These are phyloP conservation scores for Dolichopus griseipennis DNA, from an alignment of 2,888 invertebrate genomes.

Conservation along the genomic window DNA sequence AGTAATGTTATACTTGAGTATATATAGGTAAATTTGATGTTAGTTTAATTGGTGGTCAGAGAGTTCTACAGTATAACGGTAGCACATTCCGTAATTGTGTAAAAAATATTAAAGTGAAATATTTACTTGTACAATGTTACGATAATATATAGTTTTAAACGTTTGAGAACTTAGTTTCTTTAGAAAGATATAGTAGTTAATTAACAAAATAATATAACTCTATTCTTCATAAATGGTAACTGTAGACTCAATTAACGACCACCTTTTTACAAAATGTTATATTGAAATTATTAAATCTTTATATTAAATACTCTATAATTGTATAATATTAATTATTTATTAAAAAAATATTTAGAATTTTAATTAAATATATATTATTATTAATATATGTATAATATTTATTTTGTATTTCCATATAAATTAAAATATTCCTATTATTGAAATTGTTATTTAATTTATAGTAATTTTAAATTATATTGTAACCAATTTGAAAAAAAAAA, in stretches of 20 bases:
- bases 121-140: conserved; percentile 5
- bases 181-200: neutral
- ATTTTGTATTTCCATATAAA: too few species aligned
- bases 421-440: too few species aligned
- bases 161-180: neutral
- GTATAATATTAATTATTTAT: neutral
- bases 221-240: conserved; percentile 1
- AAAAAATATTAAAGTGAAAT: conserved; percentile 1
- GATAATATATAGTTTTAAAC: neutral
- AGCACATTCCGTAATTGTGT: conserved; percentile 3
- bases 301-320: too few species aligned
- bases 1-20: neutral
- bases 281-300: too few species aligned
- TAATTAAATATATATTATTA: too few species aligned
- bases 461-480: too few species aligned
- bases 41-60: neutral
- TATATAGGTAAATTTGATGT: neutral
- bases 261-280: neutral
- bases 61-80: neutral
- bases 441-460: too few species aligned
- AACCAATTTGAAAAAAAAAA: too few species aligned
- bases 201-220: neutral
- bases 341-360: neutral
- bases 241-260: neutral
- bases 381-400: too few species aligned